Evolutionary conservation across 1,140 invertebrate species (phyloP).

Genomic region (Drosophila tropicalis): DNA sequence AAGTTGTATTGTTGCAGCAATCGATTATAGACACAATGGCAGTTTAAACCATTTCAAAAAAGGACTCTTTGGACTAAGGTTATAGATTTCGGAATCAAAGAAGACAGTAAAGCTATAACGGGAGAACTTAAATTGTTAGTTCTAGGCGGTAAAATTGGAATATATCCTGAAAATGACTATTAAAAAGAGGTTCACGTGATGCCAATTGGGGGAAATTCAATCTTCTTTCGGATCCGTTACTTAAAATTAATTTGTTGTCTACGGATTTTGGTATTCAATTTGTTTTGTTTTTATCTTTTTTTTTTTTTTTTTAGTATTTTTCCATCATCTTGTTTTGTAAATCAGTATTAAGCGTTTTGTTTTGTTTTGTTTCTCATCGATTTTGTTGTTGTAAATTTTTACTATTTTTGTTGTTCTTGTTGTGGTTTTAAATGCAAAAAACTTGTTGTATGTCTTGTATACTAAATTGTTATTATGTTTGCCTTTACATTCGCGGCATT

Average conservation of each 20-base stretch:
- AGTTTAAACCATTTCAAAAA: slow-evolving; percentile 1
- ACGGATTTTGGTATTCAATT: slow-evolving; percentile 17
- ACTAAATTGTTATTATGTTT: slow-evolving; percentile 46
- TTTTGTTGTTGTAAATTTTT: slow-evolving; percentile 67
- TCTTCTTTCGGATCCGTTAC: slow-evolving; percentile 6
- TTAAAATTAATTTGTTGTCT: slow-evolving; percentile 5
- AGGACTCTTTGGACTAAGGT: slow-evolving; percentile 13
- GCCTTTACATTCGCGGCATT: not conserved
- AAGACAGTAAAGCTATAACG: slow-evolving; percentile 1
- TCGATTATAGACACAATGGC: not conserved
- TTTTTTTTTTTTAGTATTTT: slow-evolving; percentile 54
- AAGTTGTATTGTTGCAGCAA: slow-evolving; percentile 25
- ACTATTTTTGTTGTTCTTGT: slow-evolving; percentile 59
- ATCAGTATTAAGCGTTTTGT: slow-evolving; percentile 79
- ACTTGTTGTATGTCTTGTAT: slow-evolving; percentile 63
- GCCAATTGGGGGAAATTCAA: not conserved
- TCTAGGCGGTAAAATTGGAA: too few relatives aligned
- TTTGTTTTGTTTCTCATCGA: slow-evolving; percentile 36
- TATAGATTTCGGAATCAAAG: slow-evolving; percentile 27
- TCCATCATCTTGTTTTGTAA: slow-evolving; percentile 54
- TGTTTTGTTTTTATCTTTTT: slow-evolving; percentile 21
- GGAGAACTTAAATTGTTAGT: not conserved
- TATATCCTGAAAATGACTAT: too few relatives aligned
- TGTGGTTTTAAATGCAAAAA: slow-evolving; percentile 71
- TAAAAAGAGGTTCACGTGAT: too few relatives aligned